Evolutionary conservation across 2,888 invertebrate species (phyloP), one percentile per base, ranked within the genome.

Genomic region (Keiferia lycopersicella): DNA sequence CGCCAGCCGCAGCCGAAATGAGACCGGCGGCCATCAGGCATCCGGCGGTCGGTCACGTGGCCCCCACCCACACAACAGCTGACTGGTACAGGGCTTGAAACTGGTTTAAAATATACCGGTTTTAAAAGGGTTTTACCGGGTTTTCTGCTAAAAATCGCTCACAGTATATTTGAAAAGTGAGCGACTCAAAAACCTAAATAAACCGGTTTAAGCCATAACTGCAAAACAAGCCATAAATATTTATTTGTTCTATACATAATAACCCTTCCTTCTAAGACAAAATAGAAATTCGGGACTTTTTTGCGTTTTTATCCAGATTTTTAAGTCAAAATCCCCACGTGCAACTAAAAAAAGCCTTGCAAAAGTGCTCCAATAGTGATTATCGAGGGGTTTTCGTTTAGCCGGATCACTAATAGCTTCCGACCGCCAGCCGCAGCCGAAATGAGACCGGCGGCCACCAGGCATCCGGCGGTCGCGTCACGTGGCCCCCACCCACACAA

Each of bases 51-150:
- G 69, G 66, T 69, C 70, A 67, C 68, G 65, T 61, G 61, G 16
- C 26, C 16, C 61, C 45, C 3, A 26, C 59, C 63, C 58, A 45
- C 45, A 34, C 66, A 67, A 67, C 70, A 66, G 67, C 68, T 69
- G 70, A 70, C 69, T 70, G 68, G 69, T 69, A 68, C 66, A 63
- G 53, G 41, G 56, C 41, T 59, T 60, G 62, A 30, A 45, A 51
- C 45, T 50, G 51, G n/a, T n/a, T n/a, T n/a, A n/a, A n/a, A n/a
- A n/a, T n/a, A n/a, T n/a, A n/a, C n/a, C n/a, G n/a, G n/a, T n/a
- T n/a, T n/a, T n/a, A n/a, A n/a, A n/a, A n/a, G n/a, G n/a, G n/a
- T n/a, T n/a, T n/a, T n/a, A n/a, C n/a, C n/a, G n/a, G n/a, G n/a
- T n/a, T n/a, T n/a, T n/a, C n/a, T n/a, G n/a, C n/a, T n/a, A n/a